Conservation (phyloP, 2,113 vertebrate genomes). For the Malurus melanocephalus region DNA sequence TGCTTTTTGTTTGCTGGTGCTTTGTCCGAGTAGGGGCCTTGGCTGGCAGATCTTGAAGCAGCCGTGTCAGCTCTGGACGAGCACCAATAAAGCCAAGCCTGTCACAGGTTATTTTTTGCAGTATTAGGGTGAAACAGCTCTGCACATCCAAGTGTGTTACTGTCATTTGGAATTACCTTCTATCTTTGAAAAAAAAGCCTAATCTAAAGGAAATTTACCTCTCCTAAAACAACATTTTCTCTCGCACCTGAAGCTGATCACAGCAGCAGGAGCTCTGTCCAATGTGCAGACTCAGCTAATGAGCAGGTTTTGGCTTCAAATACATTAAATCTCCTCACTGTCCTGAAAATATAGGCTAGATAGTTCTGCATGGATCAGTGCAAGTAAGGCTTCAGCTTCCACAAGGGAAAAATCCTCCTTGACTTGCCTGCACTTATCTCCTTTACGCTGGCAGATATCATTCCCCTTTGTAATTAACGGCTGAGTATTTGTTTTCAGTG, state of each 20-base stretch:
- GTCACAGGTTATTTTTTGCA: background rate
- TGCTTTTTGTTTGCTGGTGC: background rate
- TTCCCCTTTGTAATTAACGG: background rate
- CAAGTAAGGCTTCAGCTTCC: background rate
- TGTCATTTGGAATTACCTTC: background rate
- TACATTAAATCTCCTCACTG: background rate
- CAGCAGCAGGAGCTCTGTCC: background rate
- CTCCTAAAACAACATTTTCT: rapidly evolving
- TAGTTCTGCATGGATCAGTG: too few relatives aligned
- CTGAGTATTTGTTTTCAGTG: background rate
- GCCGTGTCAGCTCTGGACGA: rapidly evolving
- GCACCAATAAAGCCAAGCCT: background rate
- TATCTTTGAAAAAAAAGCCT: background rate
- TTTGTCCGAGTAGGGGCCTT: rapidly evolving
- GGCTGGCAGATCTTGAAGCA: background rate
- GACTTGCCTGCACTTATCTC: background rate
- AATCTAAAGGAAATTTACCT: background rate
- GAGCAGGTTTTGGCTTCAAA: background rate
- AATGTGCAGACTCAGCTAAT: background rate
- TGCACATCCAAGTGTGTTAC: rapidly evolving
- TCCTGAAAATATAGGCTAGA: background rate
- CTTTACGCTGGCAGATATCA: background rate
- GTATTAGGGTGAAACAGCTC: background rate
- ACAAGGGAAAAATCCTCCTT: background rate
- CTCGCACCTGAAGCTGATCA: background rate